Evolutionary conservation across 2,888 invertebrate species (phyloP), one percentile per base, ranked within the genome.

Genomic region (Andricus curvator): DNA sequence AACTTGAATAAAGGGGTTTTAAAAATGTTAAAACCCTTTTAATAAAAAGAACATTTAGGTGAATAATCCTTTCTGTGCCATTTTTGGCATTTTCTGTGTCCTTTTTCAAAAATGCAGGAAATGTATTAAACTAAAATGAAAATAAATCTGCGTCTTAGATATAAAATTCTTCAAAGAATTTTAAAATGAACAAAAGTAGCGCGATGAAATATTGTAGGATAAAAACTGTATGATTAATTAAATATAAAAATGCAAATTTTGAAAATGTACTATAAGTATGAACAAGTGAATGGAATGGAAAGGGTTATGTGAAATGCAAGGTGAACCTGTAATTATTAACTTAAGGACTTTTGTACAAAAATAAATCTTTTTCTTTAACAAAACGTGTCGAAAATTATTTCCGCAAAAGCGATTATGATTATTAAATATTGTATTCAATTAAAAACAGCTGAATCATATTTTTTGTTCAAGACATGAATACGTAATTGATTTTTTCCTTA

Each of bases 331-430:
- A 64, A 64, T 64, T 64, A 64, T 64, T 64, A 25, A 11, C 20
- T 70, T 56, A 70, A 70, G 29, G 2, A 29, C 11, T 70, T 70
- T 70, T 70, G 70, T 70, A 70, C 70, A 70, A 4, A 70, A 70
- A 70, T 70, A 70, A 70, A 70, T 29, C 20, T n/a, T 68, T 70
- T 70, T 4, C 8, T 51, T 13, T 3, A 48, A 51, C 6, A 29
- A 25, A 70, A 17, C 56, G 1, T 70, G 48, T 15, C 11, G 1
- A 20, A 25, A 51, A 20, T 70, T 29, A 70, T 56, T 70, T 70
- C 1, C 9, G 29, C 4, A 44, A 44, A 0, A 44, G 44, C 15
- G 4, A 44, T 44, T 44, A 4, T 44, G 4, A 44, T 44, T 44
- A 44, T 41, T 41, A 41, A 41, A 41, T 41, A 41, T 41, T 41